These are phyloP conservation scores for Lymantria dispar DNA, from an alignment of 2,888 invertebrate species.

Conservation along the genomic window DNA sequence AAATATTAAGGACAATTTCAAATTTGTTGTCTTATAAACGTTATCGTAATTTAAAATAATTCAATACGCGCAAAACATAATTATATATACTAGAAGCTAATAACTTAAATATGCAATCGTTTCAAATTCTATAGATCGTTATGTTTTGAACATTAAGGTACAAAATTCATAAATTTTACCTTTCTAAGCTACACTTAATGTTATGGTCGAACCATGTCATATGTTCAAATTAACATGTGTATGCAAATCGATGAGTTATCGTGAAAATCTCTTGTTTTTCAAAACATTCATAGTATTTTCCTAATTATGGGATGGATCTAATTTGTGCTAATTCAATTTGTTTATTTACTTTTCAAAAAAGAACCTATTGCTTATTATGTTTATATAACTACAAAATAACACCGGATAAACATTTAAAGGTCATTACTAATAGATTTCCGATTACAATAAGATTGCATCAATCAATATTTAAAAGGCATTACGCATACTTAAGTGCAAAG, in stretches of 20 bases:
- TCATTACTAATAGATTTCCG: no score
- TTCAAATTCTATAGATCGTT: not conserved
- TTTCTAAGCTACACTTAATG: not conserved
- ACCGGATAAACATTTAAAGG: no score
- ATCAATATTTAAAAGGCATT: no score
- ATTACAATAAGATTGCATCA: no score
- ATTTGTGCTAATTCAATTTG: not conserved
- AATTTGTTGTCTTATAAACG: slow-evolving; percentile 3
- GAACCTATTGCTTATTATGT: no score
- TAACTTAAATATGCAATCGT: not conserved
- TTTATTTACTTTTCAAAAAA: no score
- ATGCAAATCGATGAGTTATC: not conserved
- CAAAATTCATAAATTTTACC: not conserved
- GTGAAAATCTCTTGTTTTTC: not conserved
- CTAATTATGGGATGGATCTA: not conserved
- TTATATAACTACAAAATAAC: no score
- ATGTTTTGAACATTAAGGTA: not conserved
- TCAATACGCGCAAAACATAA: not conserved
- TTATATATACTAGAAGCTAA: slow-evolving; percentile 13
- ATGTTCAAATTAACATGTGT: not conserved
- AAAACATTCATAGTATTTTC: not conserved
- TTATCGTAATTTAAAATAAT: not conserved
- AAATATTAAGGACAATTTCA: not conserved
- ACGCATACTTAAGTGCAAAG: no score
- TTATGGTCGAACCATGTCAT: not conserved